Conservation (phyloP, 2,888 invertebrate genomes). For the Seira musarum region DNA sequence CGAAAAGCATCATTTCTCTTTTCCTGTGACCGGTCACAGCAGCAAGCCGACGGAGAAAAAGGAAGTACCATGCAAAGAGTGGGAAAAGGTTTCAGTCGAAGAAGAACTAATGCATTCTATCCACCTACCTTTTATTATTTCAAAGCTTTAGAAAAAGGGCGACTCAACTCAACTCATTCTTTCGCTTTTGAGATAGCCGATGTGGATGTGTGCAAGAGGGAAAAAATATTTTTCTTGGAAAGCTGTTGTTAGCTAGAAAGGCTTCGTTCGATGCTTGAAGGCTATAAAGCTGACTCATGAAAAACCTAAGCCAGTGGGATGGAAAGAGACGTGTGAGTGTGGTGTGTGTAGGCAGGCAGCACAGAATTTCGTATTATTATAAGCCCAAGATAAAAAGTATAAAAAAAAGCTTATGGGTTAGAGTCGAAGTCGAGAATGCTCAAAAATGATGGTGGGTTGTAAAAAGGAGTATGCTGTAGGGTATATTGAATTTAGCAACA, state of each 20-base stretch:
- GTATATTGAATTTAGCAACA: slow-evolving; percentile 47
- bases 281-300: slow-evolving; percentile 58
- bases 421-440: slow-evolving; percentile 13
- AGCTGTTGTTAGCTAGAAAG: slow-evolving; percentile 48
- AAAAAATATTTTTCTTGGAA: slow-evolving; percentile 57
- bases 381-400: slow-evolving; percentile 10
- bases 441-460: slow-evolving; percentile 25
- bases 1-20: slow-evolving; percentile 43
- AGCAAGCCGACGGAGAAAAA: not conserved
- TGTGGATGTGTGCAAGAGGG: slow-evolving; percentile 16
- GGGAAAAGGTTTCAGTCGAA: not conserved
- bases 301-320: slow-evolving; percentile 56
- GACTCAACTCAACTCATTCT: not conserved
- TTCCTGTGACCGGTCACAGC: slow-evolving; percentile 47
- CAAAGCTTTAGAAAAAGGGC: not conserved
- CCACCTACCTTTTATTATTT: slow-evolving; percentile 12
- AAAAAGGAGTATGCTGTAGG: slow-evolving; percentile 50
- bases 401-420: slow-evolving; percentile 20
- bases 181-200: too few species aligned
- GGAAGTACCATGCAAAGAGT: slow-evolving; percentile 2
- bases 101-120: slow-evolving; percentile 7
- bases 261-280: slow-evolving; percentile 40
- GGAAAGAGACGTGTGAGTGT: slow-evolving; percentile 25
- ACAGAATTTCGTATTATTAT: slow-evolving; percentile 18
- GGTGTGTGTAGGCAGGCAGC: slow-evolving; percentile 16